Conservation (phyloP, 2,113 vertebrate species). For the Nestor notabilis region DNA sequence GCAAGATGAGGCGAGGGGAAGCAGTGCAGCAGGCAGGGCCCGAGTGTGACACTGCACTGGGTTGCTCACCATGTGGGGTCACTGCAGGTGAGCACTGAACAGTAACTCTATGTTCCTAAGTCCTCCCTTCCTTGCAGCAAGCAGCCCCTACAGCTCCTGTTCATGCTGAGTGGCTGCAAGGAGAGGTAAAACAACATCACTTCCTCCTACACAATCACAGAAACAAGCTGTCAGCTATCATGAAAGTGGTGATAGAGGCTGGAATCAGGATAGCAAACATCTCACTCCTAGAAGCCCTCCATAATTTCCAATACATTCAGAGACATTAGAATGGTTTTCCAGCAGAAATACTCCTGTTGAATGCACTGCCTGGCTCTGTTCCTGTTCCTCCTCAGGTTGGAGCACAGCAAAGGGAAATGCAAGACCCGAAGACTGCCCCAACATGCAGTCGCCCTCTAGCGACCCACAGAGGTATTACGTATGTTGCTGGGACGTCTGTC, state of each 20-base stretch:
- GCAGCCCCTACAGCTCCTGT: background rate
- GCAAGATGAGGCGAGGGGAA: too few relatives aligned
- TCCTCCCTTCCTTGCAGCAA: background rate
- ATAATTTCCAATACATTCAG: background rate
- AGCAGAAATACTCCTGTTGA: background rate
- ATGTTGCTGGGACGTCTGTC: rapidly evolving
- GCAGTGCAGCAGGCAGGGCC: background rate
- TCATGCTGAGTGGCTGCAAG: background rate
- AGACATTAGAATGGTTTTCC: background rate
- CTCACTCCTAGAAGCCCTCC: background rate
- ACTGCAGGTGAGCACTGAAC: background rate
- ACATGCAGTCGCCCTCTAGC: background rate
- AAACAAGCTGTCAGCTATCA: background rate
- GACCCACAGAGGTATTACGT: background rate
- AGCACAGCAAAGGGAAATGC: background rate
- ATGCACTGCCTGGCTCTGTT: background rate
- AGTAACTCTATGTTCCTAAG: background rate
- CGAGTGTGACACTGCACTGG: background rate
- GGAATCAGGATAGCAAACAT: background rate
- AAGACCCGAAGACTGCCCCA: background rate
- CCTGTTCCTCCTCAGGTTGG: background rate
- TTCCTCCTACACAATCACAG: background rate
- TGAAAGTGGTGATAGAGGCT: rapidly evolving
- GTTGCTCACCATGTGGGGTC: rapidly evolving
- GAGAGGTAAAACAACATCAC: background rate